Evolutionary conservation across 2,797 vertebrate species (phyloP).

Genomic region (Spea hammondii): DNA sequence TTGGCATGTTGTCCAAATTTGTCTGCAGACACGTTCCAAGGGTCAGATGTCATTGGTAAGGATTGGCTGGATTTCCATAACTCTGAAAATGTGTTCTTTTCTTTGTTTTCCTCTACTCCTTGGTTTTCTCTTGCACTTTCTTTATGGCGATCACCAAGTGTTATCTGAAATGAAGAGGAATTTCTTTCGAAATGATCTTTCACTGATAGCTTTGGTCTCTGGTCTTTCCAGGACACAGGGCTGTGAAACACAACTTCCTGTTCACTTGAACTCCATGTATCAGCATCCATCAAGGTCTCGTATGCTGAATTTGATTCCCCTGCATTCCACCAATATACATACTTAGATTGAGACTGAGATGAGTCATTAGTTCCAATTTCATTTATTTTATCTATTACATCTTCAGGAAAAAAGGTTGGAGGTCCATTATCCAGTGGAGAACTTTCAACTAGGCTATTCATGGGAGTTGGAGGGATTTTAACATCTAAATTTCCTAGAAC

Average conservation of each 20-base stretch:
- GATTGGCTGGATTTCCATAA: conserved; percentile 60
- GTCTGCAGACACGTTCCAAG: conserved; percentile 57
- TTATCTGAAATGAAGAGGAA: conserved; percentile 63
- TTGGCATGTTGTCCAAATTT: conserved; percentile 30
- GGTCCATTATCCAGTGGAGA: conserved; percentile 77
- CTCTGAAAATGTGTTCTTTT: conserved; percentile 58
- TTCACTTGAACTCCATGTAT: conserved; percentile 71
- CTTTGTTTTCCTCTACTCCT: conserved; percentile 58
- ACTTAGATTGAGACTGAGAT: conserved; percentile 66
- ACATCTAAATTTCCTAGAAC: conserved; percentile 68
- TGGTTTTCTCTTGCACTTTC: conserved; percentile 58
- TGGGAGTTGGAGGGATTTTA: conserved; percentile 81
- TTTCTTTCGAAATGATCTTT: conserved; percentile 59
- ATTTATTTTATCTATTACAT: conserved; percentile 75
- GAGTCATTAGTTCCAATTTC: conserved; percentile 68
- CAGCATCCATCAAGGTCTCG: conserved; percentile 59
- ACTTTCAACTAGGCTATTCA: conserved; percentile 84
- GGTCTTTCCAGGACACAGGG: conserved; percentile 68
- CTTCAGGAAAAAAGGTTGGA: conserved; percentile 78
- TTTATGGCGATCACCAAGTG: conserved; percentile 54
- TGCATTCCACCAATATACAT: conserved; percentile 83
- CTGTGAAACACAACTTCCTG: conserved; percentile 72
- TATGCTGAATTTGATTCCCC: conserved; percentile 74
- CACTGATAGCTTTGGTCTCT: conserved; percentile 56
- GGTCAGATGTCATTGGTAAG: conserved; percentile 53